Percentiles rank a stretch among this genome's conserved stretches.
Evolutionary conservation across 2,113 vertebrate species (phyloP).

Genomic region (Cryptomyrus ogoouensis): DNA sequence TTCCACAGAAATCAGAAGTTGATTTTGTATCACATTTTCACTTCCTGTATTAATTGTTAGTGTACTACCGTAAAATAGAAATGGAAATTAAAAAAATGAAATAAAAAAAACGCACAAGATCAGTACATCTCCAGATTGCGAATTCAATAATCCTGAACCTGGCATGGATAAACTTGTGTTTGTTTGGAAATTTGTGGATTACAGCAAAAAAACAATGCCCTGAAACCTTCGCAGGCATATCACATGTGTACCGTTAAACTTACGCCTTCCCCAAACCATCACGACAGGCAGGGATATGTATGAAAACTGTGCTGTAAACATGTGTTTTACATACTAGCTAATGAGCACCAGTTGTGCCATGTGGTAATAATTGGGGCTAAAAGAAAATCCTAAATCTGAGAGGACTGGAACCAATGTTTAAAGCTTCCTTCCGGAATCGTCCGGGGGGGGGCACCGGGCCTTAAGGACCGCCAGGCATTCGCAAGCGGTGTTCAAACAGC

Average conservation of each 20-base stretch:
- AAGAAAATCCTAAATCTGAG: slow-evolving; percentile 12
- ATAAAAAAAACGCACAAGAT: background rate
- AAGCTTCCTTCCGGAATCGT: slow-evolving; percentile 23
- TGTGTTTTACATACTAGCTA: slow-evolving; percentile 22
- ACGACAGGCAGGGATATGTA: background rate
- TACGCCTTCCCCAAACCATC: background rate
- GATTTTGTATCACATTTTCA: background rate
- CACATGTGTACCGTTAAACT: background rate
- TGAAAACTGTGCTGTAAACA: slow-evolving; percentile 4
- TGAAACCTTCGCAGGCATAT: background rate
- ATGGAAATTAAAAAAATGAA: background rate
- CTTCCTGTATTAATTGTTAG: background rate
- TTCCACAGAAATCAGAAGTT: background rate
- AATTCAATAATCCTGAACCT: background rate
- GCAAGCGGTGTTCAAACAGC: slow-evolving; percentile 32
- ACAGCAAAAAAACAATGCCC: background rate
- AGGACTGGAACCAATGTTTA: slow-evolving; percentile 14
- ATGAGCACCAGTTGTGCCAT: slow-evolving; percentile 19
- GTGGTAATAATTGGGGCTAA: slow-evolving; percentile 24
- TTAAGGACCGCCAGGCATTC: slow-evolving; percentile 32
- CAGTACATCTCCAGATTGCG: background rate
- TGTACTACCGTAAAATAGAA: background rate
- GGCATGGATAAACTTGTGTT: background rate
- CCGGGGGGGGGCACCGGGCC: slow-evolving; percentile 17
- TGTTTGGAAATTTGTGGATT: background rate